phyloP scores from a whole-genome alignment of 2,797 vertebrate genomes.

The Nasua narica region DNA sequence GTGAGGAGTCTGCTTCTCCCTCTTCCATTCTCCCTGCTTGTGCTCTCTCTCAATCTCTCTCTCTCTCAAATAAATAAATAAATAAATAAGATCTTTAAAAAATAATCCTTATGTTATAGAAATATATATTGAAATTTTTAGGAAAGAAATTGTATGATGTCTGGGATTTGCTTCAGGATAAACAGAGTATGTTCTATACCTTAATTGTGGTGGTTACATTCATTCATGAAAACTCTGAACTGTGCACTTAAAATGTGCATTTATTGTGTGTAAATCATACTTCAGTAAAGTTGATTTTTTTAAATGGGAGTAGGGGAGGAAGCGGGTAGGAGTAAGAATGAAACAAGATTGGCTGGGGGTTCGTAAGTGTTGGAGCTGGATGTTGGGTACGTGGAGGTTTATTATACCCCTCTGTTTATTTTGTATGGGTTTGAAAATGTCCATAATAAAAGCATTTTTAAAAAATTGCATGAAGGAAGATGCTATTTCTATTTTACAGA shows the following conservation, averaged over 20 bases:
- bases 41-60: background rate
- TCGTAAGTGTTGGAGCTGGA: background rate
- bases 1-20: background rate
- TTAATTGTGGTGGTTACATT: background rate
- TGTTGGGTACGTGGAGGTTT: background rate
- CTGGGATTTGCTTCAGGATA: background rate
- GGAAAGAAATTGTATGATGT: background rate
- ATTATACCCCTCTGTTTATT: background rate
- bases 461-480: background rate
- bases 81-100: background rate
- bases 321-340: background rate
- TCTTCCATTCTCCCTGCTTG: background rate
- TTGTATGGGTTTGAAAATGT: background rate
- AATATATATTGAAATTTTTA: background rate
- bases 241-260: background rate
- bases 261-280: background rate
- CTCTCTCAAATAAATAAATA: background rate
- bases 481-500: background rate
- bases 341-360: background rate
- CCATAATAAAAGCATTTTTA: background rate
- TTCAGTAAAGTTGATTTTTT: background rate
- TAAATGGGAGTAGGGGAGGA: background rate
- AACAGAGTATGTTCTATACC: background rate
- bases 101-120: background rate
- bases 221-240: background rate